phyloP scores from a whole-genome alignment of 2,888 invertebrate genomes.

The Melipona bicolor region DNA sequence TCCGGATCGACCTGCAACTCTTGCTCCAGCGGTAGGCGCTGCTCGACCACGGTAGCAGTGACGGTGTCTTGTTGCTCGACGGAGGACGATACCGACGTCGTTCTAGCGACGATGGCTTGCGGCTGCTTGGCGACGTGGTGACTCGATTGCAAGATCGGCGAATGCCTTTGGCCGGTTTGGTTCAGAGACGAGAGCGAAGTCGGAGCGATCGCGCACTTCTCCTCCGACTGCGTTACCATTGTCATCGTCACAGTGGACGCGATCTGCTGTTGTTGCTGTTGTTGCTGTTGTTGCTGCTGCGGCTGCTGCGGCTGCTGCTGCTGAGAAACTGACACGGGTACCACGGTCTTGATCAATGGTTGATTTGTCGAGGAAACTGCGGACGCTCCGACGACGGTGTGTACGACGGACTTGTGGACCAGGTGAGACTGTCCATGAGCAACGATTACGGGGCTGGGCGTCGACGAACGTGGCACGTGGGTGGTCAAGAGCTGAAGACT shows the following conservation, averaged over 20 bases:
- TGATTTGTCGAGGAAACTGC: slow-evolving; percentile 72
- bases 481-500: slow-evolving; percentile 88
- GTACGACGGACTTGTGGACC: slow-evolving; percentile 76
- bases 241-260: slow-evolving; percentile 53
- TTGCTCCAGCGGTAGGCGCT: slow-evolving; percentile 46
- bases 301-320: accelerated
- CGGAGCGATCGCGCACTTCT: slow-evolving; percentile 67
- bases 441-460: slow-evolving; percentile 85
- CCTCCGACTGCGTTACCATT: slow-evolving; percentile 42
- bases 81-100: slow-evolving; percentile 65
- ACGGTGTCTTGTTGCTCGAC: slow-evolving; percentile 15
- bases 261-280: neutral
- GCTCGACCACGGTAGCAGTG: slow-evolving; percentile 41
- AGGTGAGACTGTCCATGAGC: slow-evolving; percentile 79
- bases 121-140: slow-evolving; percentile 71
- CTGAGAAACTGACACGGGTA: slow-evolving; percentile 71
- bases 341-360: slow-evolving; percentile 78
- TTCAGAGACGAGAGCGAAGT: slow-evolving; percentile 43
- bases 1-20: slow-evolving; percentile 62
- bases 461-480: slow-evolving; percentile 86
- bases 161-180: slow-evolving; percentile 55
- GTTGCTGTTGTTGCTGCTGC: accelerated
- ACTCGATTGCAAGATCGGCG: slow-evolving; percentile 69
- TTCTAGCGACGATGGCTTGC: slow-evolving; percentile 73
- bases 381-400: slow-evolving; percentile 69